Evolutionary conservation across 2,113 vertebrate species (phyloP), one percentile per base, ranked within the genome.

Genomic region (Nothocercus nigrocapillus): DNA sequence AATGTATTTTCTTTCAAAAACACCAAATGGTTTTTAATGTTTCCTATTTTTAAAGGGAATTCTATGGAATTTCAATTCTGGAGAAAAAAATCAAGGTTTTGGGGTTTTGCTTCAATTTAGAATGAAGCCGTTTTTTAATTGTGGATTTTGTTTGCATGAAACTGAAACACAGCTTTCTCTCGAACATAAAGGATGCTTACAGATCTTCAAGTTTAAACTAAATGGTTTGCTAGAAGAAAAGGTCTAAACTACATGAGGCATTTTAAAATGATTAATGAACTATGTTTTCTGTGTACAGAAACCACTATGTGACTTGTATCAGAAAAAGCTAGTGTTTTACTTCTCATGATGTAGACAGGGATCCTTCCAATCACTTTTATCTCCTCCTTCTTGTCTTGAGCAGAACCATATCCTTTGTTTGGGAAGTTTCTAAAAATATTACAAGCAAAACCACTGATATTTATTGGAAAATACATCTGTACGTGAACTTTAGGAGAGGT

Each of bases 221-320:
- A 68, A 68, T 15, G 3, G 9, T 62, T 81, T 92, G 1, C 18
- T 85, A 76, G 18, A 62, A 30, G 20, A 21, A 69, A 78, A 78
- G 64, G 27, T 7, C 24, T 88, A 66, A 68, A 80, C 20, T 53
- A 74, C 69, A 89, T 54, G 22, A 93, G 5, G 14, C 63, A 56
- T 88, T 94, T n/a, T 74, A 54, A 88, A n/a, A 56, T 70, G 64
- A 77, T 91, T 85, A 88, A 91, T 77, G 30, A 19, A 56, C n/a
- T 89, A 22, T 30, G 66, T 80, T 47, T 66, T 89, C 45, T 63
- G 13, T 51, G 7, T 28, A 73, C 14, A 66, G 24, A 77, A 89
- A 82, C 4, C 8, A 49, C 44, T 62, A 53, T 11, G 51, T 66
- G 88, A 87, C 30, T 70, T 66, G 3, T 16, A 25, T 34, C 62